Conservation (phyloP, 2,797 vertebrate species). For the Pangasius djambal region DNA sequence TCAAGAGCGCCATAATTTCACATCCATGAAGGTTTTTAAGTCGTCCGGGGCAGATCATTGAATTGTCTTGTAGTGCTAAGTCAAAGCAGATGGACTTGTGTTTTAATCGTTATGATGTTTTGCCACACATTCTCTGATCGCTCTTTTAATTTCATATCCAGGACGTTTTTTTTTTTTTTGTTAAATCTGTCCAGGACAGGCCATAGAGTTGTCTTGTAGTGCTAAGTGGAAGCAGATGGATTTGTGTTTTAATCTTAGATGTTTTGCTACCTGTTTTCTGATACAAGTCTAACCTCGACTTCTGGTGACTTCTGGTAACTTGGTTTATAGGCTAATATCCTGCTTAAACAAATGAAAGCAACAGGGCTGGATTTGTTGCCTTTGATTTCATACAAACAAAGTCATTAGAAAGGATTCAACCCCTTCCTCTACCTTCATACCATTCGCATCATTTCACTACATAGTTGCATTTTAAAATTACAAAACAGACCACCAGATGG, state of each 20-base stretch:
- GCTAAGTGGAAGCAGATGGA: neutral
- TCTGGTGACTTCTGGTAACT: neutral
- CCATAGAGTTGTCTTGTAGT: neutral
- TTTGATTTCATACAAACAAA: neutral
- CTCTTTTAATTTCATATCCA: neutral
- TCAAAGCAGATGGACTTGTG: conserved; percentile 31
- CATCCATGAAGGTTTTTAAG: conserved; percentile 23
- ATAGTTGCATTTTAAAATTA: neutral
- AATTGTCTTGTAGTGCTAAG: conserved; percentile 12
- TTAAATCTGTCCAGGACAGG: neutral
- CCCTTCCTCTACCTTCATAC: neutral
- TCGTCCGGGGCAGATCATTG: conserved; percentile 15
- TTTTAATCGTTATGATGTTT: conserved; percentile 8
- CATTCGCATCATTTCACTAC: neutral
- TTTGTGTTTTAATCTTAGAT: neutral
- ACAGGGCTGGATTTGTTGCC: neutral
- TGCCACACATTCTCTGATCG: neutral
- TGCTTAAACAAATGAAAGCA: neutral
- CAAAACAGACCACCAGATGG: conserved; percentile 5
- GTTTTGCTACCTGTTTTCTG: neutral
- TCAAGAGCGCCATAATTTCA: conserved; percentile 71
- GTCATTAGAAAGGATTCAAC: neutral
- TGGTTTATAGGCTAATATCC: neutral
- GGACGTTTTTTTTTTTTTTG: neutral
- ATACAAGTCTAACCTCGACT: neutral